phyloP scores from a whole-genome alignment of 2,888 invertebrate species.

The Apamea crenata region DNA sequence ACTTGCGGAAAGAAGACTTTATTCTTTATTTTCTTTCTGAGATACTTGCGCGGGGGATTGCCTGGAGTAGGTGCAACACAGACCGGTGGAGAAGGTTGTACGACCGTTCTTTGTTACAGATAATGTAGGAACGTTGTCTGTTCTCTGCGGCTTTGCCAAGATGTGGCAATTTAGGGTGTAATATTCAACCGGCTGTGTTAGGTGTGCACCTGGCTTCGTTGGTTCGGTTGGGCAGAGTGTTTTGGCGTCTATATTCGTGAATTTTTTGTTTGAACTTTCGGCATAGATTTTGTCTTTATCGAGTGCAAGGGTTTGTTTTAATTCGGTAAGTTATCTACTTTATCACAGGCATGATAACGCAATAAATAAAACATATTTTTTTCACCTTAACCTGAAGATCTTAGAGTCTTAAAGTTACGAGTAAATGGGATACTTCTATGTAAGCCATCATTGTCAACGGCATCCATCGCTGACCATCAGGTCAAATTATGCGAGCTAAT shows the following conservation, averaged over 20 bases:
- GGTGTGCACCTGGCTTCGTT: neutral
- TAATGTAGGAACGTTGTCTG: conserved; percentile 6
- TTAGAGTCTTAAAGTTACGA: neutral
- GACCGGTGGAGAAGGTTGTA: neutral
- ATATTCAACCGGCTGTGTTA: neutral
- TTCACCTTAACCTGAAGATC: neutral
- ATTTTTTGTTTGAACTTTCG: neutral
- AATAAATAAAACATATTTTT: neutral
- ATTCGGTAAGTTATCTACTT: too few relatives aligned
- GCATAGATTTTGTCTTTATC: neutral
- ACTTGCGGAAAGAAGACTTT: conserved; percentile 29
- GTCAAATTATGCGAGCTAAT: neutral
- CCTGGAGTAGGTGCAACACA: conserved; percentile 4
- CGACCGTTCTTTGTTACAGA: conserved; percentile 19
- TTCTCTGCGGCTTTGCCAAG: neutral
- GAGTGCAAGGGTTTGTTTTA: neutral
- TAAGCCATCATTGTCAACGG: neutral
- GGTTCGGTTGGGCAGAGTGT: neutral
- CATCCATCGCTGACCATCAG: neutral
- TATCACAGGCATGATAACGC: too few relatives aligned
- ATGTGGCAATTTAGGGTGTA: conserved; percentile 11
- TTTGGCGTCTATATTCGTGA: neutral
- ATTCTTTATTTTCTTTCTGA: conserved; percentile 41
- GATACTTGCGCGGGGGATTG: conserved; percentile 22
- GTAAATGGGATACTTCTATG: neutral